Percentiles rank a stretch among this genome's conserved stretches.
phyloP scores from a whole-genome alignment of 2,113 vertebrate genomes.

The Tragulus kanchil region DNA sequence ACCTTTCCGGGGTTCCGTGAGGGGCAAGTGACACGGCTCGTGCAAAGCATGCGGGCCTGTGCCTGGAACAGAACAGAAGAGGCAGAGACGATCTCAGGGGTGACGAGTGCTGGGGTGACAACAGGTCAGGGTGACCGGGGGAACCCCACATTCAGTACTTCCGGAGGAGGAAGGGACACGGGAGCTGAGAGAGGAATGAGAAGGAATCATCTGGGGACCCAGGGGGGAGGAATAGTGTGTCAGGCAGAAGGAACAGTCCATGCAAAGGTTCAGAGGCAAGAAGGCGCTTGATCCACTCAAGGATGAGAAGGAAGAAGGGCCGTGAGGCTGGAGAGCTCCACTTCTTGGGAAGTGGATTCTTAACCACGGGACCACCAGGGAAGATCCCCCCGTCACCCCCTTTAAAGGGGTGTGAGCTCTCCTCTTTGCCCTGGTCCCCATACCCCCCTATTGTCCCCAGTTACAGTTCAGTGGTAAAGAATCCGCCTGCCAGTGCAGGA shows the following conservation, averaged over 20 bases:
- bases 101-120: background rate
- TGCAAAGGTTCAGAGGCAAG: background rate
- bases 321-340: background rate
- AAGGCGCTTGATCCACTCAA: background rate
- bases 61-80: background rate
- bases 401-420: background rate
- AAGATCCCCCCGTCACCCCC: background rate
- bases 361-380: background rate
- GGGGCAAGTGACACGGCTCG: background rate
- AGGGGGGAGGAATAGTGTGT: background rate
- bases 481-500: background rate
- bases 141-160: background rate
- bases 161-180: rapidly evolving
- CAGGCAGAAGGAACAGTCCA: background rate
- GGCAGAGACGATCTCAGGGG: background rate
- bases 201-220: background rate
- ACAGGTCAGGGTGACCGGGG: background rate
- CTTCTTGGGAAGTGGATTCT: background rate
- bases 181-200: background rate
- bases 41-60: background rate
- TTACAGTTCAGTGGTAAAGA: background rate
- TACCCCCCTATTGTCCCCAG: background rate
- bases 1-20: background rate
- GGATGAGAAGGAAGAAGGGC: background rate
- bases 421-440: background rate